A percentile compares a stretch with the other conserved stretches of the same genome.
Conservation (phyloP, 2,888 invertebrate species). For the Hartigia nigra region DNA sequence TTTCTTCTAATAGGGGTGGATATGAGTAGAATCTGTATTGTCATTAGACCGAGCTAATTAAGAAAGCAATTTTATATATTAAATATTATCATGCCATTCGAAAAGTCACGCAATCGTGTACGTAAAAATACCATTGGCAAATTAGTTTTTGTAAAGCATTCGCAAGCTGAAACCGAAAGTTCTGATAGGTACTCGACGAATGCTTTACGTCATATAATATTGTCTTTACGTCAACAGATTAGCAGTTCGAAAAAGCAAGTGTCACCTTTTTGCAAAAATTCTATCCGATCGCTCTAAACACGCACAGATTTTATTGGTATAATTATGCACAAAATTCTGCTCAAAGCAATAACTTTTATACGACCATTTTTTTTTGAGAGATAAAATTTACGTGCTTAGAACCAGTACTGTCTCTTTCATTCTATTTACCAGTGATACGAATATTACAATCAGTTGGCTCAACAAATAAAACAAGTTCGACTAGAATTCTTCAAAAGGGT, state of each 20-base stretch:
- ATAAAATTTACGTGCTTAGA: neutral
- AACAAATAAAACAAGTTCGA: neutral
- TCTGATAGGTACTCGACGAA: neutral
- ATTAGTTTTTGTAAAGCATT: neutral
- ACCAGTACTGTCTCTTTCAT: conserved; percentile 3
- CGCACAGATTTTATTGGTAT: neutral
- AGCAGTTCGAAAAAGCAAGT: conserved; percentile 12
- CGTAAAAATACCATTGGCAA: neutral
- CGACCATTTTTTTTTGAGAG: neutral
- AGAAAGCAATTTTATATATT: neutral
- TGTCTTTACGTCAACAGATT: conserved; percentile 19
- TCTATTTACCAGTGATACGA: neutral
- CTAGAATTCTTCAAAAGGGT: neutral
- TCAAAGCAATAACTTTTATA: neutral
- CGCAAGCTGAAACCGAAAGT: neutral
- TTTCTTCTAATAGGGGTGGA: neutral
- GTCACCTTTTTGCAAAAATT: neutral
- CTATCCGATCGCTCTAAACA: neutral
- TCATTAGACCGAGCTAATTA: neutral
- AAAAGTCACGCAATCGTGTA: neutral
- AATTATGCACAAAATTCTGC: too few species aligned
- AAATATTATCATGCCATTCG: neutral
- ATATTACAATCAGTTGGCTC: neutral
- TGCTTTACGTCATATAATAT: conserved; percentile 8
- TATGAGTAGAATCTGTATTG: neutral